Conservation (phyloP, 2,797 vertebrate species). For the Helostoma temminkii region DNA sequence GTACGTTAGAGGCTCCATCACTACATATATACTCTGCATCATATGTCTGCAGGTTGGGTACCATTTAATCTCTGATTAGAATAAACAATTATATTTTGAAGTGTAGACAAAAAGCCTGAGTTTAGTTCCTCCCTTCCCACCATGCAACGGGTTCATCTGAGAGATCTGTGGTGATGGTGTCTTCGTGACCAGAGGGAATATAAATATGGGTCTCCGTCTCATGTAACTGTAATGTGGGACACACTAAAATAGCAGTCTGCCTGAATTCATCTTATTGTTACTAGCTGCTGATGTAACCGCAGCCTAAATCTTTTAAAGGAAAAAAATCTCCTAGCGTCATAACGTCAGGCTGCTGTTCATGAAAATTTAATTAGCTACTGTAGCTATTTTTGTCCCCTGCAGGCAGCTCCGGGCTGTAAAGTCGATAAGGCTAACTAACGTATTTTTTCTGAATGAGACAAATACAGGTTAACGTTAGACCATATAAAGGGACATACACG, state of each 20-base stretch:
- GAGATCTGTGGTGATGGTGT: not conserved
- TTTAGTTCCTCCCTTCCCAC: not conserved
- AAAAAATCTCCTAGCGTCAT: no score
- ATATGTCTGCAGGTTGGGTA: no score
- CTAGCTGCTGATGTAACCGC: not conserved
- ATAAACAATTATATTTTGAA: no score
- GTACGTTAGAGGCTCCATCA: no score
- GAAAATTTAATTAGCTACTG: constrained; percentile 45
- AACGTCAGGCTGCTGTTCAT: not conserved
- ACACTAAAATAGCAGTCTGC: not conserved
- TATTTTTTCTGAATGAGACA: not conserved
- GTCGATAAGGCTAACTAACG: not conserved
- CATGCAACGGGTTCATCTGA: not conserved
- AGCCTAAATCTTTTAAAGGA: not conserved
- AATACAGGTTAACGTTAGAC: rapidly evolving
- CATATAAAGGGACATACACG: not conserved
- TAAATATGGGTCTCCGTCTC: constrained; percentile 30
- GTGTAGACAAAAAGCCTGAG: not conserved
- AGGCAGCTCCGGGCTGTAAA: not conserved
- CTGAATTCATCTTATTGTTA: not conserved
- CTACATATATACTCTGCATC: no score
- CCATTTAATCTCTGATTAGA: no score
- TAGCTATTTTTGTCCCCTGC: constrained; percentile 28
- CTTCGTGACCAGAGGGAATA: not conserved
- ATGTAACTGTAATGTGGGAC: constrained; percentile 44